Conservation (phyloP, 2,113 vertebrate genomes). For the Scomber japonicus region DNA sequence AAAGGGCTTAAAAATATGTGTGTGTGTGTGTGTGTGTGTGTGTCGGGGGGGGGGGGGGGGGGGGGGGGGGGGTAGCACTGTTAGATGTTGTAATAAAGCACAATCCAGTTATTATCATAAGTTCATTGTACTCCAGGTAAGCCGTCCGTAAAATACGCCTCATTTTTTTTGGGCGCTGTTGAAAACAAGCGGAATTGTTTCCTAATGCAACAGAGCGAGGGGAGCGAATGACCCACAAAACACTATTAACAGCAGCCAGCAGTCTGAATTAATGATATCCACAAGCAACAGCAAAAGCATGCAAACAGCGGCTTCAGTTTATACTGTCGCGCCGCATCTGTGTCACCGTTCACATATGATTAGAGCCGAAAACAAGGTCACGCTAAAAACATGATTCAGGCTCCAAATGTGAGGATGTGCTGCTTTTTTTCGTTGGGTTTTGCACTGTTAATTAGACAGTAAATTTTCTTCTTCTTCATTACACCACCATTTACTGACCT, state of each 20-base stretch:
- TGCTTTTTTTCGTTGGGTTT: too few relatives aligned
- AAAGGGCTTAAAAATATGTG: not conserved
- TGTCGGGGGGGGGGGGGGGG: too few relatives aligned
- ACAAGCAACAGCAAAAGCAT: conserved; percentile 12
- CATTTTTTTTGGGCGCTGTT: too few relatives aligned
- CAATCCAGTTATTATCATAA: not conserved
- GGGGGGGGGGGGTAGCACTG: not conserved
- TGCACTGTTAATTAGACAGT: too few relatives aligned
- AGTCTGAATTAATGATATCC: conserved; percentile 19
- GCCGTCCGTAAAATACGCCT: not conserved
- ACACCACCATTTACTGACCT: too few relatives aligned
- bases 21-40: too few relatives aligned
- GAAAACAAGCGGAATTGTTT: not conserved
- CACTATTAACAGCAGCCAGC: conserved; percentile 15
- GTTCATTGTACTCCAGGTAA: not conserved
- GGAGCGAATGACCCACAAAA: conserved; percentile 4
- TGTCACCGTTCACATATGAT: not conserved
- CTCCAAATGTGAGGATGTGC: too few relatives aligned
- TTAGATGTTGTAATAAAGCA: not conserved
- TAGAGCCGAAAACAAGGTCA: not conserved
- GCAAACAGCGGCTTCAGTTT: not conserved
- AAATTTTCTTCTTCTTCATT: too few relatives aligned
- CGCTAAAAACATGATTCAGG: too few relatives aligned
- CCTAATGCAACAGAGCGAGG: not conserved
- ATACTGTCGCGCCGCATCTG: not conserved